Base-by-base conservation (phyloP, 2,113 vertebrate species). In the Enhydra lutris region DNA sequence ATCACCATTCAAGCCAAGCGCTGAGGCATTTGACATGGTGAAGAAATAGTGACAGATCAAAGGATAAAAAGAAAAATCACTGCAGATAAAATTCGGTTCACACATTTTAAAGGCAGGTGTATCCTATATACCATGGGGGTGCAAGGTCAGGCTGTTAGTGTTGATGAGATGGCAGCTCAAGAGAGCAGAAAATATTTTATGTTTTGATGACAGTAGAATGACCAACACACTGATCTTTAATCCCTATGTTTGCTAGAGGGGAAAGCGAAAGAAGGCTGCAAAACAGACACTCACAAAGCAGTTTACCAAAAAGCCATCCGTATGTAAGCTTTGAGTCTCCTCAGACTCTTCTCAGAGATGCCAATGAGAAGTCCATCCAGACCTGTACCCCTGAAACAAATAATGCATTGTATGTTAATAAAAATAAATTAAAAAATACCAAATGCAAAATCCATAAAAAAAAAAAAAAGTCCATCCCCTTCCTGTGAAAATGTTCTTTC, bases 41-140 rank as follows among this genome's bases (percentile, higher is more conserved):
- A 96, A 97, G 95, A 85, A 96, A 96, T 69, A 65, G 96, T 96
- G 91, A 82, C 94, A 94, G 92, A 97, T 96, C 84, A 98, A 97
- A 95, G 97, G 92, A 97, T 74, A 82, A 95, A 97, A 90, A 96
- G 96, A 97, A 95, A 95, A 96, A 96, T 97, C 65, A 63, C 63
- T 78, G 74, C 71, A 91, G 92, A 96, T 97, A 96, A 96, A 96
- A 95, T 93, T 95, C 29, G 0, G 84, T 96, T 96, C 76, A 57
- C 95, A 95, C 88, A 95, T 91, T 94, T 97, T 90, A 95, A 96
- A 97, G 91, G 42, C 52, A 69, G 91, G 95, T 78, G 83, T 94
- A 83, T 69, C 65, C 52, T 89, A 20, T 95, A 26, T 96, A 63
- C 36, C 18, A 21, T 4, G 6, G 29, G 80, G 76, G 80, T 89